Base-by-base conservation (phyloP, 2,888 invertebrate genomes). In the Chalcosyrphus nemorum region DNA sequence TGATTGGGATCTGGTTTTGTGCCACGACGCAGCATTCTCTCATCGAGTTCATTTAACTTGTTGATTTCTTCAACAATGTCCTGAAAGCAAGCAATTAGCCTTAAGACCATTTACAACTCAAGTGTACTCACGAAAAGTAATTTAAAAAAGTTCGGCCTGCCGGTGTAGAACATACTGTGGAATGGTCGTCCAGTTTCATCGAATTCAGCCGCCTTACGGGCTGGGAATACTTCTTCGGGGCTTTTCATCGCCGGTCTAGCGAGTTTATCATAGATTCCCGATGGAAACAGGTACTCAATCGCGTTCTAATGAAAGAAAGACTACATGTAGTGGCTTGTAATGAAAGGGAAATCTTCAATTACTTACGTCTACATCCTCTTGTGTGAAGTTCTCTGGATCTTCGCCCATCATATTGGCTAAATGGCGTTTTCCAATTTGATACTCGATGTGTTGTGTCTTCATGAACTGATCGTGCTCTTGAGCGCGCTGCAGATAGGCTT, bases 381-480 rank as follows among this genome's bases (percentile, higher is more conserved):
- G 97, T 0, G 96, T 96, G 89, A 99, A 97, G 0, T 94, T 94
- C 88, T 97, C 96, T 0, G 96, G 95, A 92, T 99, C 96, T 91
- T 95, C 95, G 0, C 99, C 99, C 99, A 99, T 99, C 95, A 99
- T 99, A 91, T 98, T 99, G 0, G 99, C 99, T 86, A 99, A 93
- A 92, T 99, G 98, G 32, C 98, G 93, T 90, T 96, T 97, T 13
- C 99, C 99, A 88, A 98, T 95, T 90, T 97, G 95, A 91, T 94
- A 99, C 88, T 98, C 97, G 9, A 93, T 91, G 59, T 93, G 93
- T 91, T 97, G 95, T 85, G 94, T 93, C 88, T 94, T 93, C 94
- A 98, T 96, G 89, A 98, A 97, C 82, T 94, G 94, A 89, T 97
- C 96, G 89, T 98, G 95, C 88, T 95, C 94, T 88, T 93, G 93